phyloP scores from a whole-genome alignment of 2,888 invertebrate species.

The Philereme vetulata region DNA sequence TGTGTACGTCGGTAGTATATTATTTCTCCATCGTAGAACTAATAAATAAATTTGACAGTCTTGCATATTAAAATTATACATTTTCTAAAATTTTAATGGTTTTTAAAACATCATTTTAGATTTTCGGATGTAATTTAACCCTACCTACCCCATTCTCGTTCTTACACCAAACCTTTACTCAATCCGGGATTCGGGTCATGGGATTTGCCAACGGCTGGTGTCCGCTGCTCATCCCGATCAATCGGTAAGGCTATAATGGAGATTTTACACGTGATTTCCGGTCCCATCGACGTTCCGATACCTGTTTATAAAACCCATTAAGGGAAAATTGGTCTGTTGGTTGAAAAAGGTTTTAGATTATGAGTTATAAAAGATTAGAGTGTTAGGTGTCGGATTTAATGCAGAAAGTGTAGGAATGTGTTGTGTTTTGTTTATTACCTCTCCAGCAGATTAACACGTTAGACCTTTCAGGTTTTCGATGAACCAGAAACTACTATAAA shows the following conservation, averaged over 20 bases:
- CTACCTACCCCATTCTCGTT: background rate
- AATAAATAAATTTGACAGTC: too few relatives aligned
- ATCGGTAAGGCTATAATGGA: slow-evolving; percentile 76
- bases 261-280: slow-evolving; percentile 82
- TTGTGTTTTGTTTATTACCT: too few relatives aligned
- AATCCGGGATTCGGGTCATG: slow-evolving; percentile 73
- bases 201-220: slow-evolving; percentile 70
- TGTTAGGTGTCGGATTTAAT: slow-evolving; percentile 11
- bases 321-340: slow-evolving; percentile 42
- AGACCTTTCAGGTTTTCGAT: too few relatives aligned
- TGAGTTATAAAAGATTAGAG: slow-evolving; percentile 7
- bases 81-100: too few relatives aligned
- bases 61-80: too few relatives aligned
- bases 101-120: too few relatives aligned
- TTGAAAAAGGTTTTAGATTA: slow-evolving; percentile 18
- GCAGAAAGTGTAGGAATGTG: background rate
- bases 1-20: too few relatives aligned
- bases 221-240: slow-evolving; percentile 78
- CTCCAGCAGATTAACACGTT: too few relatives aligned
- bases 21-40: too few relatives aligned
- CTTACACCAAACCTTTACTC: slow-evolving; percentile 50
- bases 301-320: slow-evolving; percentile 59
- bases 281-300: slow-evolving; percentile 50
- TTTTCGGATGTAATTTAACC: too few relatives aligned
- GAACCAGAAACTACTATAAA: too few relatives aligned